Evolutionary conservation across 2,113 vertebrate species (phyloP), one percentile per base, ranked within the genome.

Genomic region (Mixornis gularis): DNA sequence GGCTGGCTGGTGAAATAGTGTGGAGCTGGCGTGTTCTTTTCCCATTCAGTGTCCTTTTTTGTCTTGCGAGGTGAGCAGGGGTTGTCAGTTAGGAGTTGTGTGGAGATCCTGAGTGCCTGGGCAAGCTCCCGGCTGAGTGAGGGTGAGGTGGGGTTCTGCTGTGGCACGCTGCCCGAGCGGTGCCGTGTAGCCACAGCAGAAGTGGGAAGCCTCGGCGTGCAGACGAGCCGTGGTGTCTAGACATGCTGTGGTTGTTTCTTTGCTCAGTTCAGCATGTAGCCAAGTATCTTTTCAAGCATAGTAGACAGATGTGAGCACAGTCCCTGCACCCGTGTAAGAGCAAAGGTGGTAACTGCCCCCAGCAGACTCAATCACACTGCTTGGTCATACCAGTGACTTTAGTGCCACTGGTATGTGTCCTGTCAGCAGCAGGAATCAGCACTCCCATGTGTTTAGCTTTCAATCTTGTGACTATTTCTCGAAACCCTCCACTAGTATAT

Each of bases 271-370:
- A 8, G 3, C 4, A 6, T 69, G 62, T 44, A 60, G 53, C 46
- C 60, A 85, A 68, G 4, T 38, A 15, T 5, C 30, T 85, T 76
- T 72, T 49, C 72, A 64, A 64, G 70, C 60, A 3, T 0, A 38
- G 46, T 21, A 56, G 71, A 9, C 17, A 72, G 62, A 27, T 44
- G n/a, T 41, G 62, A 87, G 36, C 55, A 9, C 3, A 4, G 30
- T 76, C 71, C 59, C 66, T 1, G 2, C 24, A 25, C 24, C 36
- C 1, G 0, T 49, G 0, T 10, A 36, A 11, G 18, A 40, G 27
- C 0, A 0, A 30, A 64, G 43, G 49, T 79, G 21, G 46, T 36
- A 13, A 25, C 29, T 68, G 1, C 14, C 18, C 29, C 40, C 0
- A 0, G 22, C 27, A 44, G 11, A 7, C 32, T 49, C 24, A 30